A percentile compares a stretch with the other conserved stretches of the same genome.
Evolutionary conservation across 2,888 invertebrate species (phyloP).

Genomic region (Leucozona laternaria): DNA sequence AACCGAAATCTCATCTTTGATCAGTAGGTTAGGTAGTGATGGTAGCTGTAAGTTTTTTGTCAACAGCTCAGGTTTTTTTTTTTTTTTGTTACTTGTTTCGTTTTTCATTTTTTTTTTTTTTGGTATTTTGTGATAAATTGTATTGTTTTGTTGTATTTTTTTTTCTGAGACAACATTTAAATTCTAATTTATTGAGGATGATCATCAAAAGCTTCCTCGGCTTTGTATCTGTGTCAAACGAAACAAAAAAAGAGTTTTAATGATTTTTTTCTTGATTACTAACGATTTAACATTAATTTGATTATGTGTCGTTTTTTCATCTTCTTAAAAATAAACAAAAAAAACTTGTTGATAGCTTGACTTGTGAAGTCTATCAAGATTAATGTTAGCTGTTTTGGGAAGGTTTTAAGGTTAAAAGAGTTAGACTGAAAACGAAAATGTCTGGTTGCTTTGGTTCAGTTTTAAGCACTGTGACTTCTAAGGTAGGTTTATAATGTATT

Average conservation of each 20-base stretch:
- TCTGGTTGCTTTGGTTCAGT: not conserved
- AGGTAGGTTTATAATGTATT: too few species aligned
- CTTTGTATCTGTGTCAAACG: constrained; percentile 28
- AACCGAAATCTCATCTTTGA: constrained; percentile 17
- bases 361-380: constrained; percentile 7
- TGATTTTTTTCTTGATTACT: constrained; percentile 1
- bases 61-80: not conserved
- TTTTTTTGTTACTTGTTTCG: not conserved
- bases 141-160: constrained; percentile 17
- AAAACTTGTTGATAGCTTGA: constrained; percentile 28
- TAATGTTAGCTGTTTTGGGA: not conserved
- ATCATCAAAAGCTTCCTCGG: constrained; percentile 32
- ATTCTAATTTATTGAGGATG: constrained; percentile 45
- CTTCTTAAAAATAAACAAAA: not conserved
- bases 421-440: not conserved
- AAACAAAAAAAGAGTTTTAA: not conserved
- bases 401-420: not conserved
- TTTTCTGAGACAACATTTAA: constrained; percentile 11
- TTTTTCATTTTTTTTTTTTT: constrained; percentile 1
- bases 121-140: constrained; percentile 25
- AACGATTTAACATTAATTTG: constrained; percentile 17
- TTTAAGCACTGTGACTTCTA: not conserved
- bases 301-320: not conserved
- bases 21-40: constrained; percentile 16
- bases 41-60: constrained; percentile 29